Base-by-base conservation (phyloP, 30 jellyfish, hydroid and myxozoan species). In the Catostylus mosaicus region DNA sequence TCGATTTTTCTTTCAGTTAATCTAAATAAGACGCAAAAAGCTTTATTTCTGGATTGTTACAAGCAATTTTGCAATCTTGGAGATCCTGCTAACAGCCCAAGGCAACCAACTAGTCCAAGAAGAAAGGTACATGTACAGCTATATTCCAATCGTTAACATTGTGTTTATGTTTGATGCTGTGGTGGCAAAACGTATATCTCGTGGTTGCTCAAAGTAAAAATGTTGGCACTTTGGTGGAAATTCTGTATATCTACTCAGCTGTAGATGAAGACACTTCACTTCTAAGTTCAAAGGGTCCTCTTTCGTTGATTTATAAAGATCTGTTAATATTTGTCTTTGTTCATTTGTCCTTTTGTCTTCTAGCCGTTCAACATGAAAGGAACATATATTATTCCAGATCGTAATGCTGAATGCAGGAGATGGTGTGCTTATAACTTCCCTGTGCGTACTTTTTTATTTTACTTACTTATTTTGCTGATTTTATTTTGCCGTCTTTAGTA, bases 401-500 rank as follows among this genome's bases (percentile, higher is more conserved):
- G 75, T 26, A 64, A 72, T 27, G 93, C 97, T 14, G 96, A 90
- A 33, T 90, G 97, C 46, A 90, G 97, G 30, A 70, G 87, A 46
- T 90, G 97, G 97, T 90, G 97, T 78, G 96, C 97, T 27, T 85
- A 67, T 77, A 90, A 90, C 46, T 90, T 90, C 35, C 97, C 97
- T 31, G 31, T 30, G 9, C 31, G 36, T 47, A 24, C 3, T 51
- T 82, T 73, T 47, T 24, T 46, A 16, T 4, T 16, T 50, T 50
- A 50, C n/a, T n/a, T n/a, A n/a, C n/a, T n/a, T n/a, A n/a, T n/a
- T n/a, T n/a, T n/a, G n/a, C n/a, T n/a, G n/a, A n/a, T n/a, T n/a
- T n/a, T n/a, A n/a, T n/a, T n/a, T n/a, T n/a, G n/a, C n/a, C n/a
- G n/a, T n/a, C n/a, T n/a, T n/a, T n/a, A n/a, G n/a, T n/a, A n/a